Percentiles rank a stretch among this genome's conserved stretches.
phyloP scores from a whole-genome alignment of 2,888 invertebrate species.

The Eilema depressum region DNA sequence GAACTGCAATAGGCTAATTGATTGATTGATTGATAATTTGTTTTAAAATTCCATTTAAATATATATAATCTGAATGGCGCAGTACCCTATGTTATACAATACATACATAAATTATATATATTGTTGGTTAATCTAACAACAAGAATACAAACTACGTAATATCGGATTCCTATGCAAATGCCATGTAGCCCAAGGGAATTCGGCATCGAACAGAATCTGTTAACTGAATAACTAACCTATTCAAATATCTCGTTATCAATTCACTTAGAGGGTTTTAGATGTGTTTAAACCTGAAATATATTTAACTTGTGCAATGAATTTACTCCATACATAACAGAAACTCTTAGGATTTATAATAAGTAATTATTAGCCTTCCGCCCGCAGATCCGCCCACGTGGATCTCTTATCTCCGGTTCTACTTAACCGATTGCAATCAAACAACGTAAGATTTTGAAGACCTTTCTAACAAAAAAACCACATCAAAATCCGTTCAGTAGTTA shows the following conservation, averaged over 20 bases:
- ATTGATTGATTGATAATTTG: too few species aligned
- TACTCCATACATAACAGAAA: background rate
- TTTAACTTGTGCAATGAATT: constrained; percentile 14
- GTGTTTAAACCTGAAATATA: constrained; percentile 39
- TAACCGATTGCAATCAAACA: too few species aligned
- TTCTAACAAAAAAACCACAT: too few species aligned
- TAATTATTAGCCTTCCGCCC: too few species aligned
- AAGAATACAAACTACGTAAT: constrained; percentile 17
- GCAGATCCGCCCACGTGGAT: too few species aligned
- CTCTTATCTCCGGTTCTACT: too few species aligned
- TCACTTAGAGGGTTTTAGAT: constrained; percentile 34
- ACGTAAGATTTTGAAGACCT: too few species aligned
- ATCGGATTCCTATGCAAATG: constrained; percentile 33
- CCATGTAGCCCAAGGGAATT: constrained; percentile 24
- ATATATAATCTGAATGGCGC: too few species aligned
- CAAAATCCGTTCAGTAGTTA: too few species aligned
- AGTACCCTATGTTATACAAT: background rate
- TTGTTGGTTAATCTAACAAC: background rate
- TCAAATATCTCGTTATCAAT: constrained; percentile 50
- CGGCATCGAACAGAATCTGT: constrained; percentile 21
- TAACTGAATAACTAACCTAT: constrained; percentile 49
- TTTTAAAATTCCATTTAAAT: too few species aligned
- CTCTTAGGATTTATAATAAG: too few species aligned
- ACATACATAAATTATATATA: background rate
- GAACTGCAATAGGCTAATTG: too few species aligned